A percentile compares a stretch with the other conserved stretches of the same genome.
phyloP scores from a whole-genome alignment of 2,888 invertebrate species.

The Tiphia femorata region DNA sequence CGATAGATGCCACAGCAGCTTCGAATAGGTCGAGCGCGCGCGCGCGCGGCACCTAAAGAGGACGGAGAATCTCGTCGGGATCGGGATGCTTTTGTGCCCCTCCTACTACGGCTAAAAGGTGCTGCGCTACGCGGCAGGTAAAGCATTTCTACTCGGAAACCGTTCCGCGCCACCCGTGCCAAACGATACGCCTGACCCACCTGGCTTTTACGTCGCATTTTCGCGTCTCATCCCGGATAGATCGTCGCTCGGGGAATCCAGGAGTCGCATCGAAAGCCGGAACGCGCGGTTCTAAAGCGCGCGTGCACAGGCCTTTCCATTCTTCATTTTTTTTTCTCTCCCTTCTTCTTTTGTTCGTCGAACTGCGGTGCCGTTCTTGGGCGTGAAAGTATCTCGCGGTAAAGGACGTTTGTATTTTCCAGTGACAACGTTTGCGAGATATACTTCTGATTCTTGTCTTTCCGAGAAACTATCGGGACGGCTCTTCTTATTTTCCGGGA shows the following conservation, averaged over 20 bases:
- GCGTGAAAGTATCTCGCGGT: no score
- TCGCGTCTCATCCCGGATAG: no score
- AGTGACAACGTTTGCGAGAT: no score
- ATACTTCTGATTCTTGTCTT: no score
- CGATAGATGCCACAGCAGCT: no score
- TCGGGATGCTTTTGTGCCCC: slow-evolving; percentile 23
- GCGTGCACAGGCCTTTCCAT: not conserved
- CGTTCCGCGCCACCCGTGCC: slow-evolving; percentile 1
- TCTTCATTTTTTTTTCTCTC: not conserved
- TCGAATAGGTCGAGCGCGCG: no score
- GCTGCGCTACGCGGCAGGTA: no score
- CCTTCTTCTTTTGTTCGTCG: not conserved
- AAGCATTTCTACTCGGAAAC: slow-evolving; percentile 48
- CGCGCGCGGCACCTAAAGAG: slow-evolving; percentile 20
- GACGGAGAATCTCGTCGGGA: slow-evolving; percentile 24
- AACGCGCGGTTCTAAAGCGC: not conserved
- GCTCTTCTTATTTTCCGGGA: not conserved
- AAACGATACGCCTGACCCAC: slow-evolving; percentile 57
- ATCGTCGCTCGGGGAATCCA: no score
- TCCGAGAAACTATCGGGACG: no score
- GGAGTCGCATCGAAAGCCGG: slow-evolving; percentile 8
- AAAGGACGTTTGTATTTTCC: no score
- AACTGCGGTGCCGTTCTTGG: no score
- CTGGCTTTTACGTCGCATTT: slow-evolving; percentile 50
- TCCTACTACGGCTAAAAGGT: slow-evolving; percentile 41